Conservation (phyloP, 2,113 vertebrate genomes). For the Eleginops maclovinus region DNA sequence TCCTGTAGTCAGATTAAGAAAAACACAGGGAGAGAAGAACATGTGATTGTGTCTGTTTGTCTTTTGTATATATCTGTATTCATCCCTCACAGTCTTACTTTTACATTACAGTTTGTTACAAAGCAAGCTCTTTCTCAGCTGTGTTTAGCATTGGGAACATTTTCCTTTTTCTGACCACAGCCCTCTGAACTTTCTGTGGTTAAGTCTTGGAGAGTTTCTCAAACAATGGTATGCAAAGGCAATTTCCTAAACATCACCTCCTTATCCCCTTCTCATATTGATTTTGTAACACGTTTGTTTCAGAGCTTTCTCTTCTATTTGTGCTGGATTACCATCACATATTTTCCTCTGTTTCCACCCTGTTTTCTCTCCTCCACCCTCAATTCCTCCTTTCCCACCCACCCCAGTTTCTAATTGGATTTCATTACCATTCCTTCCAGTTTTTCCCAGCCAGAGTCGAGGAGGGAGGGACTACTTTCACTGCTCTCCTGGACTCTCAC, state of each 20-base stretch:
- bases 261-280: conserved; percentile 4
- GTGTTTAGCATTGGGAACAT: conserved; percentile 31
- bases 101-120: too few relatives aligned
- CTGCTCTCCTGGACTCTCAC: conserved; percentile 39
- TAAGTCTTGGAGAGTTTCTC: conserved; percentile 45
- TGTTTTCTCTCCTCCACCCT: conserved; percentile 52
- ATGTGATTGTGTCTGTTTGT: neutral
- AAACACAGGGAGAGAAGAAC: neutral
- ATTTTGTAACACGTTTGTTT: conserved; percentile 23
- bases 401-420: conserved; percentile 75
- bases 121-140: conserved; percentile 20
- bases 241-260: conserved; percentile 40
- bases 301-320: conserved; percentile 44
- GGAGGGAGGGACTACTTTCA: conserved; percentile 50
- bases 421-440: conserved; percentile 73
- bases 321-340: conserved; percentile 58
- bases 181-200: conserved; percentile 49
- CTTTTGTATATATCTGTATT: neutral
- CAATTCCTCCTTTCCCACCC: conserved; percentile 49
- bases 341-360: conserved; percentile 52
- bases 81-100: neutral
- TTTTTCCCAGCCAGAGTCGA: conserved; percentile 65
- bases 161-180: conserved; percentile 51
- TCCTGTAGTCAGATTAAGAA: conserved; percentile 25
- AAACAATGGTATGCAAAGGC: conserved; percentile 61